These are phyloP conservation scores for Diadema setosum DNA, from an alignment of 35 echinoderm and acorn worm species.

Conservation along the genomic window DNA sequence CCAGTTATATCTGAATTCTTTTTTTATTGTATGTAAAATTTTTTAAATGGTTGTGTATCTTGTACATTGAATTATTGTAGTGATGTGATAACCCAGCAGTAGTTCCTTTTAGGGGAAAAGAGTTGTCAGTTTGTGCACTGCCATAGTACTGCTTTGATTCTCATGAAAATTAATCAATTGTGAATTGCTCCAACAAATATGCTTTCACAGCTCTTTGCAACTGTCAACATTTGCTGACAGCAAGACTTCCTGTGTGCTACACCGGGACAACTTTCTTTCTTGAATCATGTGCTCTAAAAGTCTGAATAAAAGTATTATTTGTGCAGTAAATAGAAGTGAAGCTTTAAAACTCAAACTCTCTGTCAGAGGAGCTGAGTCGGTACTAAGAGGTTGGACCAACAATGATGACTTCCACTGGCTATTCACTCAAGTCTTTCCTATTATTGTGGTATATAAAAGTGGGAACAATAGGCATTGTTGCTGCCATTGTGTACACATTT, in stretches of 20 bases:
- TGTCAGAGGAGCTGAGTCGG: background rate
- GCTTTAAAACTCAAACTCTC: background rate
- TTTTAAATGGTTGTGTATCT: no score
- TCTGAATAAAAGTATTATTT: background rate
- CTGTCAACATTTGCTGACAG: background rate
- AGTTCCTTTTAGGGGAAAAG: no score
- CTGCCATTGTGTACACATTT: background rate
- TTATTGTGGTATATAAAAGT: background rate
- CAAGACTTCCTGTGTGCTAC: background rate
- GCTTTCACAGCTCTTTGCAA: background rate
- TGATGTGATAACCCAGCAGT: no score
- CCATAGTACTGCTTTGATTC: no score
- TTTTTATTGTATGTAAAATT: no score
- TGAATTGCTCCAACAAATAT: background rate
- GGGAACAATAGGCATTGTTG: background rate
- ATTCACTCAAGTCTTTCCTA: background rate
- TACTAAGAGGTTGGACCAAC: background rate
- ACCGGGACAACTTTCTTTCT: background rate
- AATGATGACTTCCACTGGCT: background rate
- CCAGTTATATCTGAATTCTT: no score
- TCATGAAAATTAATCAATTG: background rate
- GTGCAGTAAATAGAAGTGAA: background rate
- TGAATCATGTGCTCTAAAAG: background rate
- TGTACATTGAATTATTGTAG: no score
- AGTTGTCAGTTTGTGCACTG: no score